Evolutionary conservation across 2,113 vertebrate genomes (phyloP).

Genomic region (Mellivora capensis): DNA sequence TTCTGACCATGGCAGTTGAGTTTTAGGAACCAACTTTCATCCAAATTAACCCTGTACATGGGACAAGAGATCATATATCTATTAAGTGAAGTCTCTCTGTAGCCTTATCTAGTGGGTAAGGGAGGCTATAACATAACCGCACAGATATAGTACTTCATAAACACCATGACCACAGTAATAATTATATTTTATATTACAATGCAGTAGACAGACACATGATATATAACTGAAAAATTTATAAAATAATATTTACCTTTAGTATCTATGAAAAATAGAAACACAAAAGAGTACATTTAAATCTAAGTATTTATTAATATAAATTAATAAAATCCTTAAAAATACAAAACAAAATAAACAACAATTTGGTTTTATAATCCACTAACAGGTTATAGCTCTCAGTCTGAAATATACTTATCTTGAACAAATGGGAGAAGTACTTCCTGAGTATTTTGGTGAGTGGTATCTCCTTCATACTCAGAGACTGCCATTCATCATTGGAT

Average conservation of each 20-base stretch:
- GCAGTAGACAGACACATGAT: neutral
- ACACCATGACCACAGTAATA: neutral
- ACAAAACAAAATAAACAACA: neutral
- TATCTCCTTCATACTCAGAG: neutral
- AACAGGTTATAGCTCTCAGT: neutral
- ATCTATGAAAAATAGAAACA: neutral
- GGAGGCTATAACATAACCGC: neutral
- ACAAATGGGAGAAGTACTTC: neutral
- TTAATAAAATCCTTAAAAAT: neutral
- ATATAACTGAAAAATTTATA: neutral
- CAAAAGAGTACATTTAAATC: neutral
- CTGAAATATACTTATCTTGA: neutral
- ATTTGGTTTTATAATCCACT: neutral
- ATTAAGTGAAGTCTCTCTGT: neutral
- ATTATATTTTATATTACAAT: neutral
- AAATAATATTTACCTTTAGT: neutral
- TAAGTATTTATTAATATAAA: constrained; percentile 4
- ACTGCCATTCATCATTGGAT: neutral
- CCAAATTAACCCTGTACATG: neutral
- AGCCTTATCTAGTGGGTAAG: neutral
- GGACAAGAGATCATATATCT: neutral
- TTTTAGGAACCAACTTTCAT: neutral
- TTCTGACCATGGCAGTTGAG: neutral
- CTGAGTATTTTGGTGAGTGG: neutral
- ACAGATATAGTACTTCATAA: neutral